Conservation (phyloP, 2,797 vertebrate genomes). For the Clarias pachynema region DNA sequence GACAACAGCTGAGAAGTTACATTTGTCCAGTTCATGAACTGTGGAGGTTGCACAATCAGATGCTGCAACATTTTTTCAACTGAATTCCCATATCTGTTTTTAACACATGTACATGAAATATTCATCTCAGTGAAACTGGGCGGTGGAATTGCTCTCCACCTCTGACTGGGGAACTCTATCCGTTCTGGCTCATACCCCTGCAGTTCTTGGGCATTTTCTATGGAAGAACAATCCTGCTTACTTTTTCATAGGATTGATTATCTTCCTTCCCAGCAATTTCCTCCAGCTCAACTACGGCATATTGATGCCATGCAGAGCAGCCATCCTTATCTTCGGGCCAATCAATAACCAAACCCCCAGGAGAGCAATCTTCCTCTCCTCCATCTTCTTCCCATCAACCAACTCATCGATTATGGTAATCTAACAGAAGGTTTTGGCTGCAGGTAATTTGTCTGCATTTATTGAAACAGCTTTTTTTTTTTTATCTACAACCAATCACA, state of each 20-base stretch:
- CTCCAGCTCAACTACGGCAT: constrained; percentile 41
- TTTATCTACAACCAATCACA: constrained; percentile 24
- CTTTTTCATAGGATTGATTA: constrained; percentile 36
- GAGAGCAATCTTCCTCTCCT: constrained; percentile 34
- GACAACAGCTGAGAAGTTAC: constrained; percentile 6
- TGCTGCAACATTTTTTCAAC: constrained; percentile 17
- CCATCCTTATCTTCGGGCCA: constrained; percentile 18
- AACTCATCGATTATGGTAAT: constrained; percentile 61
- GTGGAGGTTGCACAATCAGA: background rate
- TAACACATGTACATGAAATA: constrained; percentile 13
- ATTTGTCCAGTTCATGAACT: background rate
- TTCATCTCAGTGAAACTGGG: background rate
- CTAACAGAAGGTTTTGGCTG: background rate
- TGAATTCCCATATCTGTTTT: constrained; percentile 8
- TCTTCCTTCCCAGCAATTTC: constrained; percentile 20
- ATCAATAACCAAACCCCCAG: constrained; percentile 44
- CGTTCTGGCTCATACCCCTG: background rate
- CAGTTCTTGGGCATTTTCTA: background rate
- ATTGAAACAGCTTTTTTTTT: constrained; percentile 38
- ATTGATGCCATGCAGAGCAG: constrained; percentile 45
- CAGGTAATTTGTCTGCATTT: constrained; percentile 50
- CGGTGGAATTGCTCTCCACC: background rate
- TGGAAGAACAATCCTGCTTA: background rate
- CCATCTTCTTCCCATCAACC: constrained; percentile 38
- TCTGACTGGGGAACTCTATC: background rate